Evolutionary conservation across 2,888 invertebrate genomes (phyloP), one percentile per base, ranked within the genome.

Genomic region (Alloscopus bannaensis): DNA sequence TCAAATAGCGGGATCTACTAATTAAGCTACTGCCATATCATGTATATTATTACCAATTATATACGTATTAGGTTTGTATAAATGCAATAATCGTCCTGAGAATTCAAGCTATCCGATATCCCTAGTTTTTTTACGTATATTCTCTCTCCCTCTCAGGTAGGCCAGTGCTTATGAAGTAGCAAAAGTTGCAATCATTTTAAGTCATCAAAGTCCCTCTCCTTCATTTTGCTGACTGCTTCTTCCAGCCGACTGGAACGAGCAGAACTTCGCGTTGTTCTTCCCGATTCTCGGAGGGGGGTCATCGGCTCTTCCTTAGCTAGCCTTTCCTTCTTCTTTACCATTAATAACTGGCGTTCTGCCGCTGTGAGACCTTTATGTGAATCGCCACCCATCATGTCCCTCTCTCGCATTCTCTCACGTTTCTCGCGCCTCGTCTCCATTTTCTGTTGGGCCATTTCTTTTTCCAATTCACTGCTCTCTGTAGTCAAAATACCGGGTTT

Each of bases 321-420:
- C 24, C 87, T 70, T 73, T 87, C 87, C 26, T 86, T 86, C 81
- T 87, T 87, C 79, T 86, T 86, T 36, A 86, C 86, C 84, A 87
- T 87, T 22, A 87, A 81, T 6, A 87, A 84, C 72, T 87, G 86
- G 11, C 87, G 84, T 65, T 87, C 87, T 16, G 86, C 87, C 50
- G 86, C 85, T 4, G 87, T 86, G 11, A 87, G 81, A 0, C 86
- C 84, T 29, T 83, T 80, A 50, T 83, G 84, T 11, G 81, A 77
- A 57, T 81, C 81, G 0, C 59, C 69, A 1, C 80, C 52, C 11
- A 36, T 26, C n/a, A 59, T 60, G 40, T 85, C 85, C 29, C 82
- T 72, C 22, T 84, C 84, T 20, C 83, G 31, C 80, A 84, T 71
- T 66, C 83, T 55, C 60, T 80, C 81, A 6, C 85, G 64, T 69